Evolutionary conservation across 2,888 invertebrate genomes (phyloP).

Genomic region (Drosophila meridiana): DNA sequence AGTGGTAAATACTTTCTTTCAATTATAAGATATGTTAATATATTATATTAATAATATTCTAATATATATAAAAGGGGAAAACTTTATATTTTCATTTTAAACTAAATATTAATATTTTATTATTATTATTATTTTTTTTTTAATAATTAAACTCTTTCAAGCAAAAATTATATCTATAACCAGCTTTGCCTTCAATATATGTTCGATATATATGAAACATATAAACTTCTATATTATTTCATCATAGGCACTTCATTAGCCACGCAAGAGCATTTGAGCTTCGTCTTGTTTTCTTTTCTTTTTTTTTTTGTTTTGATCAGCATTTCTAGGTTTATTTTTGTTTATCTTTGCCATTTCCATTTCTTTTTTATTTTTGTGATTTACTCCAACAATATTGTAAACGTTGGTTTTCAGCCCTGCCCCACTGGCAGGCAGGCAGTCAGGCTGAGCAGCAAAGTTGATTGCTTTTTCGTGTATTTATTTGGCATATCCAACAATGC

Average conservation of each 20-base stretch:
- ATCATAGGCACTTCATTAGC: background rate
- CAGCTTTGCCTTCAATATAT: too few relatives aligned
- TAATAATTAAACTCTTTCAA: too few relatives aligned
- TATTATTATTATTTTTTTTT: too few relatives aligned
- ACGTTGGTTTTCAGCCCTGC: conserved; percentile 53
- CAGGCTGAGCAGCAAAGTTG: conserved; percentile 40
- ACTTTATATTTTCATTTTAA: too few relatives aligned
- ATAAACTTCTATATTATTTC: background rate
- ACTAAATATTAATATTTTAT: too few relatives aligned
- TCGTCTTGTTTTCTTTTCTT: background rate
- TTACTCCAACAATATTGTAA: conserved; percentile 50
- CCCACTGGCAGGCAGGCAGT: conserved; percentile 1
- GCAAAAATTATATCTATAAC: too few relatives aligned
- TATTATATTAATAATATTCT: too few relatives aligned
- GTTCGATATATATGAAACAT: too few relatives aligned
- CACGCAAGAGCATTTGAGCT: conserved; percentile 24
- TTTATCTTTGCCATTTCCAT: conserved; percentile 30
- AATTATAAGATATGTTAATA: too few relatives aligned
- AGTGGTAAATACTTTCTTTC: too few relatives aligned
- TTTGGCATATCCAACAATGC: conserved; percentile 59
- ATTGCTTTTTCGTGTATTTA: conserved; percentile 77
- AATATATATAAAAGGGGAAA: too few relatives aligned
- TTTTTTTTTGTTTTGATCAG: background rate
- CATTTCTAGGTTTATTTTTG: conserved; percentile 30
- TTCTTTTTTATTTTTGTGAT: conserved; percentile 24